A percentile compares a stretch with the other conserved stretches of the same genome.
These are phyloP conservation scores for Spizaetus ornatus DNA, from an alignment of 2,113 vertebrate genomes.

Conservation along the genomic window DNA sequence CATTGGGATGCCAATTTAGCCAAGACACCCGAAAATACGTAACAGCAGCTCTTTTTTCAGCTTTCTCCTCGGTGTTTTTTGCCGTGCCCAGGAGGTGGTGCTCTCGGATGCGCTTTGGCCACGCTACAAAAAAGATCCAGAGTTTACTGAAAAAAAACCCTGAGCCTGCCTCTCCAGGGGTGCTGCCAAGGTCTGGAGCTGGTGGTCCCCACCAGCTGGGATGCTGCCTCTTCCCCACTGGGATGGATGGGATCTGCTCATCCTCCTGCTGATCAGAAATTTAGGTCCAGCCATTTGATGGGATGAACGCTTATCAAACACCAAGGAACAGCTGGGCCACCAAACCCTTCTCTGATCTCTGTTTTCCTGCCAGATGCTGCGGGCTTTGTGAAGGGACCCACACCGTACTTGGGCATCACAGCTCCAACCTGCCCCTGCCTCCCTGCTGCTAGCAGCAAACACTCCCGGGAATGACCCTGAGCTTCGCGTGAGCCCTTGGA, in stretches of 20 bases:
- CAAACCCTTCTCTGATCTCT: accelerated
- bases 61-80: not conserved
- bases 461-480: not conserved
- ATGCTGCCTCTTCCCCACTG: not conserved
- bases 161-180: not conserved
- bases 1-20: accelerated
- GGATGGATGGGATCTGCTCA: not conserved
- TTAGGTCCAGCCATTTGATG: too few species aligned
- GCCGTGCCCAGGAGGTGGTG: slow-evolving; percentile 36
- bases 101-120: not conserved
- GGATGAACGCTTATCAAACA: not conserved
- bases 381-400: not conserved
- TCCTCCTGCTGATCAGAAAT: not conserved
- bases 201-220: not conserved
- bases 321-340: not conserved
- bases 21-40: accelerated
- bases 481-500: not conserved
- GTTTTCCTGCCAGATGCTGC: not conserved
- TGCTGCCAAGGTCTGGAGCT: not conserved
- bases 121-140: accelerated
- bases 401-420: accelerated
- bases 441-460: not conserved
- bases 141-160: accelerated
- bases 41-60: not conserved
- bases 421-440: not conserved